Base-by-base conservation (phyloP, 92 coral and sea anemone species). In the Palythoa grandis region DNA sequence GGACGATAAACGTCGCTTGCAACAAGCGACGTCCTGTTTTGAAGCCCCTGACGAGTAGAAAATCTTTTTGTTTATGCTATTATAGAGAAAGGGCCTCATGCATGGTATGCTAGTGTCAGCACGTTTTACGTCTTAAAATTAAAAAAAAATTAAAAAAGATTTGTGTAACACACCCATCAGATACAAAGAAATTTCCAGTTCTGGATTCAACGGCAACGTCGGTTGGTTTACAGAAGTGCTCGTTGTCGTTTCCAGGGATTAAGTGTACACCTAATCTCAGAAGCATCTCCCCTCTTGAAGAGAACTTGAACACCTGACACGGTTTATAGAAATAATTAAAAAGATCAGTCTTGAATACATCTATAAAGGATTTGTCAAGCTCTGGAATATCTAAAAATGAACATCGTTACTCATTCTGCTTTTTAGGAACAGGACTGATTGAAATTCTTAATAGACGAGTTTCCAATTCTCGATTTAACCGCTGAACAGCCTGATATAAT, bases 211-310 rank as follows among this genome's bases (percentile, higher is more conserved):
- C 87, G 3, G 99, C 99, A 1, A 97, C 99, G 71, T 93, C 99
- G 23, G 99, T 97, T 4, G 99, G 99, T 89, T 97, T 97, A 80
- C 98, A 97, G 82, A 96, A 96, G 83, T 96, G 98, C 23, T 88
- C 79, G 0, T 73, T 35, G 68, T 89, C 98, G 17, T 39, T 74
- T 10, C 99, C 99, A 12, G 99, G 99, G 22, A 79, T 76, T 61
- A 94, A 89, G 70, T 85, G 83, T 50, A 77, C 83, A 13, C 99
- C 99, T 29, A 95, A 87, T 11, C 60, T 77, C 47, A 96, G 60
- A 15, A 68, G 61, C 2, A n/a, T 50, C 25, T 54, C 84, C 22
- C 68, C 88, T 17, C 86, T 84, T 19, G 89, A 86, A 3, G 92
- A 54, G 73, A 91, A 95, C 90, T 95, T 95, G 87, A 94, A 94